Base-by-base conservation (phyloP, 2,113 vertebrate genomes). In the Tapirus terrestris region DNA sequence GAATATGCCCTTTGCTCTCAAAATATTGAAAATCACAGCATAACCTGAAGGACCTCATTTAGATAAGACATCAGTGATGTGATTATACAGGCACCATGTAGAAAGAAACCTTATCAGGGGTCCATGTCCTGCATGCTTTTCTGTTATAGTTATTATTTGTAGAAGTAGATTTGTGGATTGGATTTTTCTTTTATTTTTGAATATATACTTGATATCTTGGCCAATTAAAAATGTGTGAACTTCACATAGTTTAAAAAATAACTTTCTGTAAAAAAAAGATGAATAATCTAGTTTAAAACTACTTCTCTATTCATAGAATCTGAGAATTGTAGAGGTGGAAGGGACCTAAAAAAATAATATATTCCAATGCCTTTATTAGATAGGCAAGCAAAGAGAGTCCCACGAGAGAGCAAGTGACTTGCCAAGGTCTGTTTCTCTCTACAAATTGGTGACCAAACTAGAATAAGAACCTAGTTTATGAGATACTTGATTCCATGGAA, bases 1-100 rank as follows among this genome's bases (percentile, higher is more conserved):
- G 85, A 91, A 81, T 61, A 67, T 77, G 45, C 88, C 91, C 58
- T 94, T 94, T 96, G 80, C 76, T 87, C 84, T 96, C 75, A 48
- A 65, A 79, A 43, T 77, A 67, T 29, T 77, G 80, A 94, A 96
- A 95, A 81, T 77, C 31, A 67, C 39, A 92, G 67, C 45, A 60
- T 88, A 95, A 91, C 81, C 31, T 65, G 8, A 79, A 92, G 76
- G n/a, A 67, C 84, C 25, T 97, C 53, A 23, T 80, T 94, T 76
- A 76, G n/a, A 73, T 88, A 85, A 88, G 65, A 97, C 96, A 96
- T 86, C 75, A 61, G 63, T 61, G 53, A 48, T 81, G 39, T 68
- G 58, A 58, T 91, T 84, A 88, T 58, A 92, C 76, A 97, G 18
- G n/a, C 1, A 48, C 33, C 27, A 1, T 33, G 31, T 14, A 90